Base-by-base conservation (phyloP, 1,140 invertebrate genomes). In the Schlechtendalia chinensis region DNA sequence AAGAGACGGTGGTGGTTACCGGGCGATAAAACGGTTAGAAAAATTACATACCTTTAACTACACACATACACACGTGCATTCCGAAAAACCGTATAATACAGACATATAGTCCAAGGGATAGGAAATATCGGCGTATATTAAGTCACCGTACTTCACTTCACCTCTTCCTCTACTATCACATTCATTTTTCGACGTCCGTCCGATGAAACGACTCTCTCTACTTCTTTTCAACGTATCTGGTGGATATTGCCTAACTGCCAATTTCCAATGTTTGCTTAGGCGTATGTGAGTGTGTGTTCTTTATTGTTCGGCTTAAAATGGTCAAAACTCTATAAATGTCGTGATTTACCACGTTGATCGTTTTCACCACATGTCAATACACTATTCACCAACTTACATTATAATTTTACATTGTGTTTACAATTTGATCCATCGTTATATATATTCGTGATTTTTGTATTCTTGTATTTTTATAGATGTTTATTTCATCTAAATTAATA, bases 1-100 rank as follows among this genome's bases (percentile, higher is more conserved):
- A 8, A 16, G 58, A 29, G 11, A 10, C n/a, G 14, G 45, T 5
- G 24, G 50, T 56, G 63, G 32, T 22, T 45, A 67, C 5, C 22
- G n/a, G 16, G 24, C 65, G 39, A 69, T 39, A 53, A 47, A 59
- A 61, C 58, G 22, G 74, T 45, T 63, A 59, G 74, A 79, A 79
- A 79, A 79, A 79, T 79, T 79, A 61, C 56, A 79, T 19, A 61
- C 74, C 74, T 79, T 79, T 79, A 79, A 79, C 74, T 79, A 56
- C 32, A 79, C 56, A 39, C 8, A 39, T 45, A 27, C 24, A 71
- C 24, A 29, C 45, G 45, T 4, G 47, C n/a, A 71, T 32, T 59
- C 72, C 58, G 32, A 63, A 79, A 79, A 79, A 47, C 58, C 75
- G 58, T 79, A 79, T 79, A 79, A 79, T 61, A 63, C n/a, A 63